These are phyloP conservation scores for Octonoba sinensis DNA, from an alignment of 2,888 invertebrate genomes.

Conservation along the genomic window DNA sequence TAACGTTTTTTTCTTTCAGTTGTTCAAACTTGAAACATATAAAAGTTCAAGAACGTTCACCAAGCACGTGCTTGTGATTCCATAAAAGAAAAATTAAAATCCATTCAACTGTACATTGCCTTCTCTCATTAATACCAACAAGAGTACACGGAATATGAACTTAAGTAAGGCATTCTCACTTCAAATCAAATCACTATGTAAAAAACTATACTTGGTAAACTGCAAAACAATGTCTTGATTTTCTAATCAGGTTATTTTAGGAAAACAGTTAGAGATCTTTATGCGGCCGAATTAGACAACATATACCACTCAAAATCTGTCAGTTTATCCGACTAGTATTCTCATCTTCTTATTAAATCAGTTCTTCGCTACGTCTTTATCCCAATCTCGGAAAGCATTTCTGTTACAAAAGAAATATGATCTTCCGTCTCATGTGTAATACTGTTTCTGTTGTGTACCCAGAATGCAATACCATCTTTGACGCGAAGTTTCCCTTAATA, in stretches of 20 bases:
- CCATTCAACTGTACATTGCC: constrained; percentile 25
- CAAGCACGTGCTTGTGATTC: background rate
- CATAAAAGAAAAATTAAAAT: constrained; percentile 27
- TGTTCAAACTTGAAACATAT: no score
- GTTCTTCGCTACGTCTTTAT: background rate
- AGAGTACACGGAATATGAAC: constrained; percentile 30
- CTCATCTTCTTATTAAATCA: constrained; percentile 14
- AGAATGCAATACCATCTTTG: constrained; percentile 29
- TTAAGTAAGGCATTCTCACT: constrained; percentile 37
- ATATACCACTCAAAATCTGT: constrained; percentile 9
- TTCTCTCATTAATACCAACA: constrained; percentile 21
- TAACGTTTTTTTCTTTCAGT: no score
- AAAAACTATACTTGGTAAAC: constrained; percentile 31
- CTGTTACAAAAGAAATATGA: background rate
- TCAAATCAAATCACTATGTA: constrained; percentile 26
- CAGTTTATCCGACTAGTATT: constrained; percentile 41
- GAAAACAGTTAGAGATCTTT: constrained; percentile 42
- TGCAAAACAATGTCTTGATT: constrained; percentile 54
- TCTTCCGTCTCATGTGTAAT: constrained; percentile 40
- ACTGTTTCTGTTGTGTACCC: constrained; percentile 35
- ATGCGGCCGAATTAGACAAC: constrained; percentile 19
- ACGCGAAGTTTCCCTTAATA: constrained; percentile 44
- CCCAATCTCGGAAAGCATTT: constrained; percentile 2
- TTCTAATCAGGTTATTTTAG: constrained; percentile 37
- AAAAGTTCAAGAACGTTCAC: no score